These are phyloP conservation scores for Pristionchus mayeri DNA, from an alignment of 2,888 invertebrate species.

Conservation along the genomic window DNA sequence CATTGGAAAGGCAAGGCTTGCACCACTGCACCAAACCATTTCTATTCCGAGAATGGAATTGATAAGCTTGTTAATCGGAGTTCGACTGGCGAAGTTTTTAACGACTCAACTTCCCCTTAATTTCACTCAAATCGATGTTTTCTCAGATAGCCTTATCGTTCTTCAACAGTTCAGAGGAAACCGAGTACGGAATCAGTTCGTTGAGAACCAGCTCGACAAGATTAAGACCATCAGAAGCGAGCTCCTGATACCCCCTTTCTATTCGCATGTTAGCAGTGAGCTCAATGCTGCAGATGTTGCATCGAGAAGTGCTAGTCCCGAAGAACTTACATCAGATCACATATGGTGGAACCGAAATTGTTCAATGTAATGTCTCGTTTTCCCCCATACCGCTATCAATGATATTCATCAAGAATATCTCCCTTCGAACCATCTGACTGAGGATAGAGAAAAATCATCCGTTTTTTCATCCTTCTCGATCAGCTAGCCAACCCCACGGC, in stretches of 20 bases:
- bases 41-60: slow-evolving; percentile 17
- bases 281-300: slow-evolving; percentile 5
- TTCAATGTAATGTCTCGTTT: not conserved
- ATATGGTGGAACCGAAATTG: not conserved
- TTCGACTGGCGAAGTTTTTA: not conserved
- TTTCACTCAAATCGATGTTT: not conserved
- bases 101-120: not conserved
- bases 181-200: not conserved
- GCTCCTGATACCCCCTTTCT: not conserved
- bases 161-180: not conserved
- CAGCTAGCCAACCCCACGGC: not conserved
- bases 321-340: not conserved
- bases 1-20: not conserved
- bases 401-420: not conserved
- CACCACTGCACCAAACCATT: not conserved
- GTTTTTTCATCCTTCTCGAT: not conserved
- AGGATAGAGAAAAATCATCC: not conserved
- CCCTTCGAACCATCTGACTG: not conserved
- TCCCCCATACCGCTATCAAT: not conserved
- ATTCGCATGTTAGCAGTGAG: not conserved
- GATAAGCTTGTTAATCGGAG: not conserved
- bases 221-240: not conserved
- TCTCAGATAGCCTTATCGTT: not conserved
- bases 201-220: not conserved
- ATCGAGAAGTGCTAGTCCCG: not conserved